Conservation (phyloP, 2,888 invertebrate genomes). For the Ligdia adustata region DNA sequence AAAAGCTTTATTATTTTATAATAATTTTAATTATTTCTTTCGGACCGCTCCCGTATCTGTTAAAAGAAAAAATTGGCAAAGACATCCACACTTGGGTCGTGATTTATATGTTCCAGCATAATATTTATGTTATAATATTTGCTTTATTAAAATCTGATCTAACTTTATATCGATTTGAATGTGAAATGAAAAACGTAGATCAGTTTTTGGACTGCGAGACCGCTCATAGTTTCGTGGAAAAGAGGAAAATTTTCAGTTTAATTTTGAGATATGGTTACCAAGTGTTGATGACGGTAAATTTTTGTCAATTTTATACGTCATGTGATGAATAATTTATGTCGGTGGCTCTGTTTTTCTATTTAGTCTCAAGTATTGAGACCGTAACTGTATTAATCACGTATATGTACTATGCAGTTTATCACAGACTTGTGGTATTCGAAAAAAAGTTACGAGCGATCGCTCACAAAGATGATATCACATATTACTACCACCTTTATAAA, state of each 20-base stretch:
- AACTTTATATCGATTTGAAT: background rate
- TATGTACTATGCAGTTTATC: background rate
- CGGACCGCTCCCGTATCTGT: background rate
- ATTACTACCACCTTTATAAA: constrained; percentile 13
- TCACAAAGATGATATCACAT: background rate
- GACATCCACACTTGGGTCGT: background rate
- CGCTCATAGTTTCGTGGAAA: background rate
- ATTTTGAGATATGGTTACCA: background rate
- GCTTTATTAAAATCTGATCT: background rate
- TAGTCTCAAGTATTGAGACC: background rate
- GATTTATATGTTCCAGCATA: background rate
- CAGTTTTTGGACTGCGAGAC: background rate
- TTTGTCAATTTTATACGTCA: background rate
- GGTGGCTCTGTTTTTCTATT: background rate
- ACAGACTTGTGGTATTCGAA: background rate
- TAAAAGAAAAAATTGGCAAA: background rate
- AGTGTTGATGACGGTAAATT: background rate
- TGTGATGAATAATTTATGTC: background rate
- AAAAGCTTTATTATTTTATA: background rate
- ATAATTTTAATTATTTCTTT: background rate
- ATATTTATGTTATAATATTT: background rate
- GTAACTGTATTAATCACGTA: background rate
- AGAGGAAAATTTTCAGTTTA: background rate
- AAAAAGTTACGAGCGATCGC: background rate
- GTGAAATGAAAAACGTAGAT: background rate